Evolutionary conservation across 64 coral and sea anemone species (phyloP), one percentile per base, ranked within the genome.

Genomic region (Porites australiensis): DNA sequence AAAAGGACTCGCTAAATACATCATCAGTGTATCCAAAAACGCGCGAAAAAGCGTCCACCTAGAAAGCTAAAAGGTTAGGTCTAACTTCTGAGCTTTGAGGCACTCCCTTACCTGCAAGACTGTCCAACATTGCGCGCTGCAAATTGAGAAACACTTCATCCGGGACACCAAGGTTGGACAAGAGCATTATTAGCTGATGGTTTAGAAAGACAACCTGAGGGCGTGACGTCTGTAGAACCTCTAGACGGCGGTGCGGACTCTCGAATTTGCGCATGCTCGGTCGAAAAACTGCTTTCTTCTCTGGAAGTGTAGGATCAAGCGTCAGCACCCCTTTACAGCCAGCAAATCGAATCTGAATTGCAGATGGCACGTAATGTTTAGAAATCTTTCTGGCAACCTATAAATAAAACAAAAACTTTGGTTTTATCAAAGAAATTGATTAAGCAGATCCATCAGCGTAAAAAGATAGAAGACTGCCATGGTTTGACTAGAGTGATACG

Each of bases 331-430:
- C 97, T 94, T 98, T 98, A 59, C 84, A 96, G 3, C 97, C 97
- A 64, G 97, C 97, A 89, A 95, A 98, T 16, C 97, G 97, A 21
- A 98, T 93, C 89, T 98, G 97, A 77, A 98, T 96, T 52, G 97
- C 97, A 27, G 94, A 93, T 68, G 97, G 97, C 43, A 86, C 58
- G 51, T 79, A 91, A 6, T 82, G 45, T 66, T 96, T 95, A 44
- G 71, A 82, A 19, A 98, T 71, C 77, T 94, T 90, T 46, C 72
- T 85, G 60, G 92, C 52, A 62, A 96, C 95, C 95, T 96, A 48
- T 8, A 1, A 61, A 47, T 43, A 13, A 74, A 74, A 12, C 9
- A 0, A 6, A 5, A 14, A 57, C 54, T 9, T 57, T 57, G 27
- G 27, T 37, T 37, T 37, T 37, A 37, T 37, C 27, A 37, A 37